These are phyloP conservation scores for Graptemys geographica DNA, from an alignment of 2,797 vertebrate species.

Conservation along the genomic window DNA sequence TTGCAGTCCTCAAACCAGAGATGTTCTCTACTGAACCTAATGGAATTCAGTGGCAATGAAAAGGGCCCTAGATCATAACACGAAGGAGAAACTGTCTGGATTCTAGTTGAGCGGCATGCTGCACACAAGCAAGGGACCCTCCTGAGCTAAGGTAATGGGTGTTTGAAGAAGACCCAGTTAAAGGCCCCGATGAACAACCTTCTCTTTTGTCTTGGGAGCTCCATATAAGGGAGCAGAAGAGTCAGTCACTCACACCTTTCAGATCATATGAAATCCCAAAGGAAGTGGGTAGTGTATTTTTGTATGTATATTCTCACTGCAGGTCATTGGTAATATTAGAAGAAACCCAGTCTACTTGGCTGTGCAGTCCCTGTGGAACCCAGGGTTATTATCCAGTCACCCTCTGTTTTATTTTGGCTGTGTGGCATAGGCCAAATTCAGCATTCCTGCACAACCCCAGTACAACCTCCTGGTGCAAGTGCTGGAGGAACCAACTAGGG, in stretches of 20 bases:
- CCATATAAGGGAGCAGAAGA: too few species aligned
- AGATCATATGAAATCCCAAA: not conserved
- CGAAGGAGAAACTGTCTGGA: not conserved
- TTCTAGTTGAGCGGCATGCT: not conserved
- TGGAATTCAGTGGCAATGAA: not conserved
- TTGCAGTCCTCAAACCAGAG: not conserved
- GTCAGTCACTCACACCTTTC: not conserved
- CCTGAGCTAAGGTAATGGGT: too few species aligned
- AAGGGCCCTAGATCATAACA: not conserved
- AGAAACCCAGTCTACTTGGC: too few species aligned
- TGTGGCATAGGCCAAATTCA: rapidly evolving
- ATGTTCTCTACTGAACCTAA: not conserved
- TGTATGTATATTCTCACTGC: not conserved
- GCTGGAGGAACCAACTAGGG: too few species aligned
- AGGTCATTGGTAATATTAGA: not conserved
- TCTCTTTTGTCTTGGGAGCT: not conserved
- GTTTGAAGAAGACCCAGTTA: too few species aligned
- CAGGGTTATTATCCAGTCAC: not conserved
- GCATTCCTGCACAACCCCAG: rapidly evolving
- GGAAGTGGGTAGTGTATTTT: not conserved
- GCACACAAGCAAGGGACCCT: not conserved
- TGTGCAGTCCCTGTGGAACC: not conserved
- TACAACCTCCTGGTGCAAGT: not conserved
- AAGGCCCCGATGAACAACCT: not conserved
- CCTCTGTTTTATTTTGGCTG: not conserved